Conservation (phyloP, 2,113 vertebrate genomes). For the Malurus alboscapulatus region DNA sequence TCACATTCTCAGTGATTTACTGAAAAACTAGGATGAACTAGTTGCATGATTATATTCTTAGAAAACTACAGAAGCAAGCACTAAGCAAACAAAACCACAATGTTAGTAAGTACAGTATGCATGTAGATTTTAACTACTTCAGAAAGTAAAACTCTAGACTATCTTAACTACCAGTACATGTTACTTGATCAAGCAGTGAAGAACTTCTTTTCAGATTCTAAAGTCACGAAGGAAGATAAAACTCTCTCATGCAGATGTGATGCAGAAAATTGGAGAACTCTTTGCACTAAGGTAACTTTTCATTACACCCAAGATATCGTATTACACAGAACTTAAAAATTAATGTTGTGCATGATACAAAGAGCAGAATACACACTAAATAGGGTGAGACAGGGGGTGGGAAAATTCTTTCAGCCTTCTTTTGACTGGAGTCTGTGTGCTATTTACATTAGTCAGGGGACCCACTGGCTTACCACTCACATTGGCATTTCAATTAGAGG, state of each 20-base stretch:
- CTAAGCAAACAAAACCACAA: not conserved
- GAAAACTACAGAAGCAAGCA: not conserved
- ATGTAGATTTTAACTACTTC: not conserved
- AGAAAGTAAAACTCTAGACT: not conserved
- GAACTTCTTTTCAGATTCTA: constrained; percentile 76
- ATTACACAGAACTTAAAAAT: not conserved
- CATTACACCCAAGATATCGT: not conserved
- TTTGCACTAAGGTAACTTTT: constrained; percentile 86
- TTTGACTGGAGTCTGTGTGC: not conserved
- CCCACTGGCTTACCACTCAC: not conserved
- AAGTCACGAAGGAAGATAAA: constrained; percentile 89
- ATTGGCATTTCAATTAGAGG: not conserved
- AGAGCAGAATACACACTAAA: not conserved
- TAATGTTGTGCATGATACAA: not conserved
- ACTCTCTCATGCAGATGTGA: constrained; percentile 93
- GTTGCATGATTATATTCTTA: not conserved
- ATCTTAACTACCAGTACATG: not conserved
- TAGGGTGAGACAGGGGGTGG: fast-evolving
- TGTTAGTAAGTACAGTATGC: not conserved
- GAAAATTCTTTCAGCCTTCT: not conserved
- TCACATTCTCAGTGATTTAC: not conserved
- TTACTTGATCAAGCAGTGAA: not conserved
- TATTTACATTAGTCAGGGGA: not conserved
- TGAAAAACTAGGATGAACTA: not conserved
- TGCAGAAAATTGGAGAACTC: constrained; percentile 97